Conservation (phyloP, 1,140 invertebrate genomes). For the Elymnias hypermnestra region DNA sequence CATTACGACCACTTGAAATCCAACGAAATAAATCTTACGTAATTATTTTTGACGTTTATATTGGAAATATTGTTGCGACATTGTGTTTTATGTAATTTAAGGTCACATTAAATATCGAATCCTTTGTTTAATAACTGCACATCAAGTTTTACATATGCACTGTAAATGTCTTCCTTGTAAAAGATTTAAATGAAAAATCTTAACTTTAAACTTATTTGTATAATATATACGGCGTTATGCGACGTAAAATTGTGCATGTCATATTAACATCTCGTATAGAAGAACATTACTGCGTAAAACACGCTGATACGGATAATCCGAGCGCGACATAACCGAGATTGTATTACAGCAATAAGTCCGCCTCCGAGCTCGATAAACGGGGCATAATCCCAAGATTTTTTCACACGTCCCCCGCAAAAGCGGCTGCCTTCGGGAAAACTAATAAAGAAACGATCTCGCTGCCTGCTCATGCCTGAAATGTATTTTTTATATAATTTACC, state of each 20-base stretch:
- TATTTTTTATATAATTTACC: conserved; percentile 76
- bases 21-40: no score
- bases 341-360: conserved; percentile 71
- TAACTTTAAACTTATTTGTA: no score
- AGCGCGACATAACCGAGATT: conserved; percentile 68
- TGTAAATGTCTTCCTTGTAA: no score
- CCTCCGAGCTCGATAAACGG: conserved; percentile 58
- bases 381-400: conserved; percentile 67
- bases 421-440: conserved; percentile 61
- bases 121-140: no score
- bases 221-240: no score
- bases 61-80: no score
- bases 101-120: no score
- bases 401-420: conserved; percentile 61
- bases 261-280: neutral
- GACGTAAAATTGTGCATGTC: neutral
- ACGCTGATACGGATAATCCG: conserved; percentile 60
- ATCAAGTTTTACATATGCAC: no score
- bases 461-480: conserved; percentile 72
- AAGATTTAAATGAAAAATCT: no score
- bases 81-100: no score
- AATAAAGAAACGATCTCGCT: conserved; percentile 73
- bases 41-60: no score
- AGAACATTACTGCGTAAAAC: conserved; percentile 41
- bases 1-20: no score